Evolutionary conservation across 2,113 vertebrate species (phyloP).

Genomic region (Silurus glanis): DNA sequence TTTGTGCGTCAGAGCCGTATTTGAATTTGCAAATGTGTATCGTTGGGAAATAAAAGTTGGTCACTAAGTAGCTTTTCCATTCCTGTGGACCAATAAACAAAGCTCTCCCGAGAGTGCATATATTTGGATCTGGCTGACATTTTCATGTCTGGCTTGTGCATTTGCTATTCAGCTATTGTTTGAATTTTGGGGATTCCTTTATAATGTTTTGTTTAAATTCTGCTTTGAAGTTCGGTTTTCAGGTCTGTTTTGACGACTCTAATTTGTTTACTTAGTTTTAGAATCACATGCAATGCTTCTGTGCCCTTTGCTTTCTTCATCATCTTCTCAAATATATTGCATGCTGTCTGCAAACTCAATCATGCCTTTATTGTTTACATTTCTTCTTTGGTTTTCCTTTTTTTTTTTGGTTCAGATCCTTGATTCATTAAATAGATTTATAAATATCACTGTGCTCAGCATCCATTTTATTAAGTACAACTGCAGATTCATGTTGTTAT

Average conservation of each 20-base stretch:
- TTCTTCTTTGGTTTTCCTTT: background rate
- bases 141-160: background rate
- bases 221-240: background rate
- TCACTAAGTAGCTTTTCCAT: background rate
- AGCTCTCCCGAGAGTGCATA: background rate
- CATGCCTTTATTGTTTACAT: background rate
- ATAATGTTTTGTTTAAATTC: background rate
- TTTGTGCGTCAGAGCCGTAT: background rate
- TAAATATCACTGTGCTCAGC: no score
- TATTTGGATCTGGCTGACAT: slow-evolving; percentile 2
- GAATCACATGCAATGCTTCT: background rate
- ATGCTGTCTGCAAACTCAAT: background rate
- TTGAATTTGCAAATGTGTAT: slow-evolving; percentile 1
- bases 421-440: background rate
- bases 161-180: background rate
- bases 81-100: background rate
- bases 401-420: background rate
- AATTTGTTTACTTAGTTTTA: background rate
- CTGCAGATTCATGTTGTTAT: no score
- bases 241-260: background rate
- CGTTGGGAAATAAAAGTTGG: background rate
- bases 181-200: background rate
- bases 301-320: background rate
- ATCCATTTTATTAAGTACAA: no score
- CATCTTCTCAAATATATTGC: background rate